Conservation (phyloP, 64 coral and sea anemone genomes). For the Porites lutea region DNA sequence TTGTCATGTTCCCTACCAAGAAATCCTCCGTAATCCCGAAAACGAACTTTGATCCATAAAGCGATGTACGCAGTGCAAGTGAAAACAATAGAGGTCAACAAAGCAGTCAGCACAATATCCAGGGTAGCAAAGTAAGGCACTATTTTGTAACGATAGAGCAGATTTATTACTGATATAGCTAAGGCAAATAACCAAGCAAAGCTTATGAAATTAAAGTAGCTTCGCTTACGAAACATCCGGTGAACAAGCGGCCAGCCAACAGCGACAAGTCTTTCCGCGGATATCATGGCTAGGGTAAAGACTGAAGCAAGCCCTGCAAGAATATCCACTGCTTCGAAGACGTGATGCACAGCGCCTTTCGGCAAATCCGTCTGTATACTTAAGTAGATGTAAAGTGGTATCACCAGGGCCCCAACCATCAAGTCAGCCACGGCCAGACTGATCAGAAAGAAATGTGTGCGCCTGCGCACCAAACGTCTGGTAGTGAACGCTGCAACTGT, state of each 20-base stretch:
- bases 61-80: slow-evolving; percentile 35
- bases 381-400: slow-evolving; percentile 47
- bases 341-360: neutral
- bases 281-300: slow-evolving; percentile 48
- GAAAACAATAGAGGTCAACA: slow-evolving; percentile 27
- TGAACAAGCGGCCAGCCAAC: slow-evolving; percentile 44
- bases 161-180: neutral
- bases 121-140: slow-evolving; percentile 7
- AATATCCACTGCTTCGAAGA: slow-evolving; percentile 52
- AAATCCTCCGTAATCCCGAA: neutral
- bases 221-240: neutral
- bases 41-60: slow-evolving; percentile 32
- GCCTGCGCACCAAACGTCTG: slow-evolving; percentile 21
- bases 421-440: slow-evolving; percentile 49
- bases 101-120: slow-evolving; percentile 42
- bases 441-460: slow-evolving; percentile 43
- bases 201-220: slow-evolving; percentile 6
- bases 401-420: slow-evolving; percentile 34
- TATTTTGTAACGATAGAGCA: neutral
- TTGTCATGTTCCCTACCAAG: slow-evolving; percentile 11
- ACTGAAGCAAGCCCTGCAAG: slow-evolving; percentile 33
- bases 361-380: neutral
- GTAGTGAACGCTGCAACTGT: slow-evolving; percentile 35
- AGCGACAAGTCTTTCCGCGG: slow-evolving; percentile 55
- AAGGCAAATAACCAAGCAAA: slow-evolving; percentile 33